Conservation (phyloP, 2,113 vertebrate genomes). For the Sisor rabdophorus region DNA sequence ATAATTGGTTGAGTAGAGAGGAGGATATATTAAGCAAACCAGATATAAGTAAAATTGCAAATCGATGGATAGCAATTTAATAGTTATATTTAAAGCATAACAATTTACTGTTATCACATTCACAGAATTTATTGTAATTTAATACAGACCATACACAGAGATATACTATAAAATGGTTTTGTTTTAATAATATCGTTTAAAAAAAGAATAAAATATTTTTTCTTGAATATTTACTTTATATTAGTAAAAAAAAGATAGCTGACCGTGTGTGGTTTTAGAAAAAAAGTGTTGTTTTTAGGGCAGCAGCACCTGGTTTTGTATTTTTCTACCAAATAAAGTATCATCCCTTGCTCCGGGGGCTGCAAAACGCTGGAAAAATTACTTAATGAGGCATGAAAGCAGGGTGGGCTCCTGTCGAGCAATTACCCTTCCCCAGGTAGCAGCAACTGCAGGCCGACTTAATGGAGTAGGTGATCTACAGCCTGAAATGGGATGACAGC, state of each 20-base stretch:
- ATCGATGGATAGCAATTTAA: neutral
- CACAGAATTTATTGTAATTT: conserved; percentile 10
- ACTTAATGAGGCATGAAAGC: conserved; percentile 53
- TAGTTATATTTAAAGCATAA: neutral
- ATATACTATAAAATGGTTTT: conserved; percentile 19
- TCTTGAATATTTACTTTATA: too few relatives aligned
- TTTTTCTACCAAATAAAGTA: conserved; percentile 34
- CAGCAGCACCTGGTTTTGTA: conserved; percentile 36
- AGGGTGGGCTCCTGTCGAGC: conserved; percentile 43
- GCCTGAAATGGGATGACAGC: conserved; percentile 44
- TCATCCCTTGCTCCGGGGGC: conserved; percentile 21
- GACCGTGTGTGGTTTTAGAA: neutral
- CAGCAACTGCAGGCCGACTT: conserved; percentile 43
- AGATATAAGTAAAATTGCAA: neutral
- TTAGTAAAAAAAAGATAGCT: too few relatives aligned
- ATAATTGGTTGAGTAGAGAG: neutral
- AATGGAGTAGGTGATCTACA: conserved; percentile 46
- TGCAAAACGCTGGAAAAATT: conserved; percentile 39
- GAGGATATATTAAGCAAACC: neutral
- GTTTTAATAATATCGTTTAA: too few relatives aligned
- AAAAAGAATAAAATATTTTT: too few relatives aligned
- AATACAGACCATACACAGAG: conserved; percentile 1
- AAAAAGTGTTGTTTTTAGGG: conserved; percentile 34
- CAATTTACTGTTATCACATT: conserved; percentile 5
- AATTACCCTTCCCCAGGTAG: conserved; percentile 52